These are phyloP conservation scores for Sterrhoptilus dennistouni DNA, from an alignment of 2,113 vertebrate genomes.

Conservation along the genomic window DNA sequence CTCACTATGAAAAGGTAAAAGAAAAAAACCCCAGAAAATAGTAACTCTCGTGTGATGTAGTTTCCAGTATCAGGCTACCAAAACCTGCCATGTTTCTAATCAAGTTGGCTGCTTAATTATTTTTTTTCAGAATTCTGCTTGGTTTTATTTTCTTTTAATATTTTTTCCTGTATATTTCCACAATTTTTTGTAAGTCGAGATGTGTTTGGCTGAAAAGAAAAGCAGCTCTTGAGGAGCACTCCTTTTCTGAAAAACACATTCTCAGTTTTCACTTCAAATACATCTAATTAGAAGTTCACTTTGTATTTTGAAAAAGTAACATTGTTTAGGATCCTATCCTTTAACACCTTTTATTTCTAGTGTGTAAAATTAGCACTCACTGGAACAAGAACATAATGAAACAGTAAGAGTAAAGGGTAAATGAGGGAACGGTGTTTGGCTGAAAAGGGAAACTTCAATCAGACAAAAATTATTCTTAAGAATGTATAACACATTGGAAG, in stretches of 20 bases:
- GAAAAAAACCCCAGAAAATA: background rate
- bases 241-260: background rate
- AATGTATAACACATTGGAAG: background rate
- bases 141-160: background rate
- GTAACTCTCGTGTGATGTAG: background rate
- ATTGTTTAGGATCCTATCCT: background rate
- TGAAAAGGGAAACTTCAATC: background rate
- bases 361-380: background rate
- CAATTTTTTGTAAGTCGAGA: background rate
- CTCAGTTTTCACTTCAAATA: background rate
- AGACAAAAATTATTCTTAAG: background rate
- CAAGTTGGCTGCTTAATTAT: background rate
- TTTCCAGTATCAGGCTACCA: background rate
- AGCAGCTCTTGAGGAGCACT: fast-evolving
- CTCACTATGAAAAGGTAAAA: background rate
- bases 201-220: background rate
- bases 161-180: background rate
- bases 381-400: background rate
- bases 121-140: background rate
- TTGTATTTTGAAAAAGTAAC: background rate
- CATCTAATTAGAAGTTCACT: background rate
- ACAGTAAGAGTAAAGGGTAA: background rate
- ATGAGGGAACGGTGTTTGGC: background rate
- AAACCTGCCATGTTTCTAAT: background rate
- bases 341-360: background rate